Evolutionary conservation across 1,140 invertebrate species (phyloP), one percentile per base, ranked within the genome.

Genomic region (Hyles vespertilio): DNA sequence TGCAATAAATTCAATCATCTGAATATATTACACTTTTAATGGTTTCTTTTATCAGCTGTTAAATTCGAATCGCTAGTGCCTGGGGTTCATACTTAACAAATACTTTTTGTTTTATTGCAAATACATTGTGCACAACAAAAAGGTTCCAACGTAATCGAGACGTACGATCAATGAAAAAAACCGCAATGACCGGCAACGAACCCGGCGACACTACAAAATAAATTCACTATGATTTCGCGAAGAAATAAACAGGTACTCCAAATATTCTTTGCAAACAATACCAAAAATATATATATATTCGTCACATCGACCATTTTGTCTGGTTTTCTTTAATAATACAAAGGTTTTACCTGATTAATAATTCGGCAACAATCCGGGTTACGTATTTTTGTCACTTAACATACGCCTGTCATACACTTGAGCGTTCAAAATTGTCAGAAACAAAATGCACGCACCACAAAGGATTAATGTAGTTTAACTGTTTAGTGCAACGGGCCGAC

Each of bases 391-490:
- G 44, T 59, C 62, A 59, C 62, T 52, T 45, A 46, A 52, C 54
- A 65, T 56, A 60, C 46, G 51, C 32, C 55, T 47, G 50, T 63
- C 58, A 60, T 50, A 60, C 63, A 65, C 63, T 58, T 45, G 32
- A 47, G 53, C 54, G 51, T 59, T 45, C 44, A 55, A 54, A 57
- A 50, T 40, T n/a, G 46, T 5, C 22, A 50, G 34, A 49, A 55
- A 49, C 32, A 65, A 57, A 52, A 43, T 58, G 36, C 60, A 60
- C 63, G 63, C 63, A 65, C 63, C 53, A 65, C 58, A 65, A 59
- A 60, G 54, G 58, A 45, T 51, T 56, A 59, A 51, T 59, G 52
- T 56, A 57, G 22, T 58, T 45, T 56, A 40, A 59, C 44, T 59
- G 32, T 47, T 59, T 52, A 47, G 49, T 56, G 54, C 53, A 46